Percentiles rank a stretch among this genome's conserved stretches.
phyloP scores from a whole-genome alignment of 2,113 vertebrate genomes.

The Monopterus albus region DNA sequence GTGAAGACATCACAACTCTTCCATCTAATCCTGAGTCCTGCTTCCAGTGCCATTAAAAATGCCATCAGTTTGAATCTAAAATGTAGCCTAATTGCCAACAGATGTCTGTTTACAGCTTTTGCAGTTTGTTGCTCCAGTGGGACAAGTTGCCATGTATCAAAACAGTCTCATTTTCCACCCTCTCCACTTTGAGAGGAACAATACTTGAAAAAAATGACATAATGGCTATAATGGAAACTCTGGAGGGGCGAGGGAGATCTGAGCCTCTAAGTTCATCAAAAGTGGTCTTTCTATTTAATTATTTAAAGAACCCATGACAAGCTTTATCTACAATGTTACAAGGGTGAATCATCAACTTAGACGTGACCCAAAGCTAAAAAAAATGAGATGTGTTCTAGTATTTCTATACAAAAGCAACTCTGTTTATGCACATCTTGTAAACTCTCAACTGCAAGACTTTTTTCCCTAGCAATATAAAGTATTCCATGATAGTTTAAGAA shows the following conservation, averaged over 20 bases:
- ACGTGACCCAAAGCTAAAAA: no score
- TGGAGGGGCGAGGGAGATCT: constrained; percentile 22
- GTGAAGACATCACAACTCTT: constrained; percentile 13
- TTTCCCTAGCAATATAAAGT: no score
- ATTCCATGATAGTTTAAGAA: no score
- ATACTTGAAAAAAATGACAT: constrained; percentile 51
- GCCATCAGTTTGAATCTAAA: constrained; percentile 34
- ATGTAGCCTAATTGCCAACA: constrained; percentile 66
- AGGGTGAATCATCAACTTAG: no score
- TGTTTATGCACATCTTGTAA: no score
- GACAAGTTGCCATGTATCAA: constrained; percentile 68
- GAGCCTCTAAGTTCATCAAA: constrained; percentile 50
- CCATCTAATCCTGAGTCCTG: constrained; percentile 11
- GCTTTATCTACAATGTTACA: no score
- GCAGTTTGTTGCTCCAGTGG: constrained; percentile 65
- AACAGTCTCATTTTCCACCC: constrained; percentile 69
- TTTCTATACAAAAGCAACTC: no score
- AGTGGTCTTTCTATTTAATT: constrained; percentile 58
- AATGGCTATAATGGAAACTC: constrained; percentile 61
- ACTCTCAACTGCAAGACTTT: no score
- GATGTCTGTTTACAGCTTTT: constrained; percentile 71
- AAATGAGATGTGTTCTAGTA: no score
- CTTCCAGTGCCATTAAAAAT: constrained; percentile 33
- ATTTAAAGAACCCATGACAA: no score
- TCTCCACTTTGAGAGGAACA: constrained; percentile 29